phyloP scores from a whole-genome alignment of 2,113 vertebrate genomes.

The Phoenicopterus ruber region DNA sequence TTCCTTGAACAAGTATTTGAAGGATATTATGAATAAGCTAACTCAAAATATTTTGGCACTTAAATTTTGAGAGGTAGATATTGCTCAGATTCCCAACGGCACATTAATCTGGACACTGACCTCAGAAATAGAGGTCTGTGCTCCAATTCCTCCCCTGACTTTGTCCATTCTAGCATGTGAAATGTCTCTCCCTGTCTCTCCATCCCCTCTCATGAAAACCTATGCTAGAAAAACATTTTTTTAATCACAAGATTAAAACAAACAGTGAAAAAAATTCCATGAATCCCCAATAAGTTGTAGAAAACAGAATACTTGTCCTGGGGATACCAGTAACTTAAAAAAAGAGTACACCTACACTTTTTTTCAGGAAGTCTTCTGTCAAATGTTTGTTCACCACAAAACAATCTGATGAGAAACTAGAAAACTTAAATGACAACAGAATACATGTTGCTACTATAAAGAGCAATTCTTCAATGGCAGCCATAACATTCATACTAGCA shows the following conservation, averaged over 20 bases:
- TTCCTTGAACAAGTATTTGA: not conserved
- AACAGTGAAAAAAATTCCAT: fast-evolving
- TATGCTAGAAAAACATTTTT: not conserved
- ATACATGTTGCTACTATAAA: not conserved
- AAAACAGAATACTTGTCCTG: not conserved
- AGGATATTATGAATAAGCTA: not conserved
- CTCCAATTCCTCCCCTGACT: not conserved
- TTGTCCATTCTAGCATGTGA: not conserved
- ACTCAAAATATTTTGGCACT: not conserved
- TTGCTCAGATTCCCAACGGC: not conserved
- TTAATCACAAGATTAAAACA: not conserved
- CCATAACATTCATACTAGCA: not conserved
- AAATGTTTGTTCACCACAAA: not conserved
- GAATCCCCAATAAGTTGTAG: not conserved
- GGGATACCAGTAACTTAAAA: not conserved
- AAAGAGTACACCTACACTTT: not conserved
- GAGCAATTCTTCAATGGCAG: not conserved
- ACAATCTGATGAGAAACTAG: not conserved
- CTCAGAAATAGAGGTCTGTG: not conserved
- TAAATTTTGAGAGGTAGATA: not conserved
- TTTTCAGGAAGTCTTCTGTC: not conserved
- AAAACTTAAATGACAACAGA: not conserved
- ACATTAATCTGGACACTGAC: not conserved
- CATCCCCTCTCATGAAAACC: not conserved
- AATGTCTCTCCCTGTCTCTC: not conserved